These are phyloP conservation scores for Mastomys coucha DNA, from an alignment of 2,113 vertebrate genomes.

Conservation along the genomic window DNA sequence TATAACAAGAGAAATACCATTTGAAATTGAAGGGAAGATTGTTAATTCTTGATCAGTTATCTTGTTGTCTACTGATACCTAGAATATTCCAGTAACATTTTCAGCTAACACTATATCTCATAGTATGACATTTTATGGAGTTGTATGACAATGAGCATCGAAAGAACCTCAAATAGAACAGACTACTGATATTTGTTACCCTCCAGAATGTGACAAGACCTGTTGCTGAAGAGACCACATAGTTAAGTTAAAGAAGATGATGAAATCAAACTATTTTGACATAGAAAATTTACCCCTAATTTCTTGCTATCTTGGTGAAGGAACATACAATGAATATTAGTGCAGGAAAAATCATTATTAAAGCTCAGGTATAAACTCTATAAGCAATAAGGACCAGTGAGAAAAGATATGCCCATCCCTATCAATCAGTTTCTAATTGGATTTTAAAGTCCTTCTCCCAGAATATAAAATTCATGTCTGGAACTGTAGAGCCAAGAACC, in stretches of 20 bases:
- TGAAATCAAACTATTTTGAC: neutral
- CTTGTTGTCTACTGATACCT: neutral
- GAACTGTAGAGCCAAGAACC: neutral
- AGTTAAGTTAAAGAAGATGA: neutral
- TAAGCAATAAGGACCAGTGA: neutral
- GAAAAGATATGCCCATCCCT: neutral
- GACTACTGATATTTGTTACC: neutral
- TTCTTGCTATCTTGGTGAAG: neutral
- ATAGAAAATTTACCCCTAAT: neutral
- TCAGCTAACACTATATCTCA: neutral
- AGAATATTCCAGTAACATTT: neutral
- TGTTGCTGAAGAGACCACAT: neutral
- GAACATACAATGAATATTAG: neutral
- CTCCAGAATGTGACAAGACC: neutral
- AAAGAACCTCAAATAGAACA: neutral
- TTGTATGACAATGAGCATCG: neutral
- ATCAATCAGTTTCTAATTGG: neutral
- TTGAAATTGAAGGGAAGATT: neutral
- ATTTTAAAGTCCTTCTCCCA: neutral
- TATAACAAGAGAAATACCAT: neutral
- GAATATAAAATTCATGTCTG: neutral
- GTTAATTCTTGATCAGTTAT: neutral
- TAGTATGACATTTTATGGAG: neutral
- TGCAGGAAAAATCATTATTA: neutral
- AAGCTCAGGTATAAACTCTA: neutral